phyloP scores from a whole-genome alignment of 2,888 invertebrate species.

The Ectobius pallidus region DNA sequence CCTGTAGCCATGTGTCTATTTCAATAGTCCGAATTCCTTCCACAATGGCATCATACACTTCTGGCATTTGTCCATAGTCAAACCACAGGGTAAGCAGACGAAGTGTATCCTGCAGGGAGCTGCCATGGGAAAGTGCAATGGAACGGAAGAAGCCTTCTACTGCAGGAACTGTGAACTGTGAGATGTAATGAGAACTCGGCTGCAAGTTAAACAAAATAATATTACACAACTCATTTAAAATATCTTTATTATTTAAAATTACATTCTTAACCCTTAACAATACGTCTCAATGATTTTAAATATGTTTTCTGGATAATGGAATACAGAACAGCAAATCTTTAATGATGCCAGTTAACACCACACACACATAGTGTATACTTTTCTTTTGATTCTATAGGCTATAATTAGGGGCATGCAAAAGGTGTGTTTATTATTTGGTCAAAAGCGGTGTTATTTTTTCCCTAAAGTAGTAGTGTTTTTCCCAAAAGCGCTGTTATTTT shows the following conservation, averaged over 20 bases:
- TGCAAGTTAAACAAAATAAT: background rate
- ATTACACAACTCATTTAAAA: background rate
- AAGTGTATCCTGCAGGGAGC: constrained; percentile 94
- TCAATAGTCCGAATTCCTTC: constrained; percentile 93
- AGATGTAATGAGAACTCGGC: constrained; percentile 58
- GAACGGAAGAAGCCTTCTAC: constrained; percentile 96
- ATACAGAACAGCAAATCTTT: no score
- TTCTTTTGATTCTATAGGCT: no score
- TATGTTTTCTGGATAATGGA: no score
- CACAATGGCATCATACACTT: constrained; percentile 91
- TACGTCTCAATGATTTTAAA: background rate
- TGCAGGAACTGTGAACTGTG: constrained; percentile 88
- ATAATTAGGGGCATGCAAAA: no score
- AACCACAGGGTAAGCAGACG: constrained; percentile 97
- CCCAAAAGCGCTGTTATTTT: no score
- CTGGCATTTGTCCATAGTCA: constrained; percentile 93
- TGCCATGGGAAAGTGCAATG: constrained; percentile 89
- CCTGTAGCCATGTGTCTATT: constrained; percentile 98
- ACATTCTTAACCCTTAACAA: background rate
- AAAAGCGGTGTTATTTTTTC: no score
- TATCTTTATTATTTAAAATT: background rate
- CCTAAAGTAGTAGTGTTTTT: no score
- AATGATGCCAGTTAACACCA: no score
- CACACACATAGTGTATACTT: no score
- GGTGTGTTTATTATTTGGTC: no score